Conservation (phyloP, 2,888 invertebrate species). For the Amorpha juglandis region DNA sequence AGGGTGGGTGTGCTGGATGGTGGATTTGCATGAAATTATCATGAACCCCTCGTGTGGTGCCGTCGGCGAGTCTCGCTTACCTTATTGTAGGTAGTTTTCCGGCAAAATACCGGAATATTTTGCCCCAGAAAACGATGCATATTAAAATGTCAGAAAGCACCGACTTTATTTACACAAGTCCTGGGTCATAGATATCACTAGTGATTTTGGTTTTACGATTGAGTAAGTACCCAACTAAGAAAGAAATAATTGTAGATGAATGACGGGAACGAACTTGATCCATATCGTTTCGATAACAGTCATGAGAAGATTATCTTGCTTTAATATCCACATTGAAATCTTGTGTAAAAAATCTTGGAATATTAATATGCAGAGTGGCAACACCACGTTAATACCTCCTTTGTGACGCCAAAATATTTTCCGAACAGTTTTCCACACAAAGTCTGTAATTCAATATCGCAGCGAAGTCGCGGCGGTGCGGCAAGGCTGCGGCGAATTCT, state of each 20-base stretch:
- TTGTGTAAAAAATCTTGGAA: neutral
- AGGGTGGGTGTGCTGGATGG: constrained; percentile 38
- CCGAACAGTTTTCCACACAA: constrained; percentile 82
- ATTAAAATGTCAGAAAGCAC: no score
- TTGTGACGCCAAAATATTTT: constrained; percentile 83
- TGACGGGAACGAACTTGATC: no score
- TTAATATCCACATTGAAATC: neutral
- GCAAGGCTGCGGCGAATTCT: constrained; percentile 28
- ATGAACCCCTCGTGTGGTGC: constrained; percentile 31
- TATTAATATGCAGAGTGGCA: constrained; percentile 16
- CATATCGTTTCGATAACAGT: no score
- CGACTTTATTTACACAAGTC: no score
- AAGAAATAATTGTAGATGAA: no score
- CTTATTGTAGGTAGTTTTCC: neutral
- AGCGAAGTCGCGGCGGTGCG: constrained; percentile 24
- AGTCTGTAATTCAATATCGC: constrained; percentile 77
- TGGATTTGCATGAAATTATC: constrained; percentile 67
- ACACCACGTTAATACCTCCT: constrained; percentile 69
- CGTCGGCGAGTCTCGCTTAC: constrained; percentile 24
- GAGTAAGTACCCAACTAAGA: no score
- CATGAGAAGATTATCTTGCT: no score
- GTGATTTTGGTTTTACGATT: no score
- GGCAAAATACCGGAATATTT: neutral
- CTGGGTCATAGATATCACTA: no score
- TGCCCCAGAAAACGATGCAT: neutral